Evolutionary conservation across 2,797 vertebrate species (phyloP), one percentile per base, ranked within the genome.

Genomic region (Coluber constrictor): DNA sequence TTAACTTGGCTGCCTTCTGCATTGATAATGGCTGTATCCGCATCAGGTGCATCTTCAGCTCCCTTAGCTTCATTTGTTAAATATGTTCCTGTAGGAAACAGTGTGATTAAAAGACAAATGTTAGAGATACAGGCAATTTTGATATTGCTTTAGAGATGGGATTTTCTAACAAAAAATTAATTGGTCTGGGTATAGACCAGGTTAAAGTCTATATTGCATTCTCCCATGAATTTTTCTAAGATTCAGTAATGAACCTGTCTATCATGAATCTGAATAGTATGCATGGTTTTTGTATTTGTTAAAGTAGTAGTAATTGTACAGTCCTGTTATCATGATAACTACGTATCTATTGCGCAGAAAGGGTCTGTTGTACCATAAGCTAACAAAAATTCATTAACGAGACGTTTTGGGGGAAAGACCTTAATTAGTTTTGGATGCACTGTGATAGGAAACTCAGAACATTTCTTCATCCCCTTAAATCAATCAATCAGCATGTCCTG

Each of bases 1-100:
- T 99, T 99, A 97, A 99, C 98, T 96, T 99, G 99, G 98, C 99
- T 99, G 97, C 99, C 99, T 98, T 99, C 99, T 93, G 99, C 99
- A 96, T 99, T 99, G 98, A 99, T 99, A 98, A 99, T 99, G 97
- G 99, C 99, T 93, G 99, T 99, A 98, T 99, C 99, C n/a, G 99
- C 99, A 93, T 99, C 99, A 5, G 99, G 99, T 95, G 99, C 99
- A 93, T 99, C 99, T 97, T 99, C 99, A 79, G 99, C 98, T 97
- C 99, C 99, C 98, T 99, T 99, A 96, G 99, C 99, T 98, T 99
- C 99, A 61, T 99, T 99, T 93, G 99, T 99, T 98, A 99, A 98
- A 97, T 99, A 99, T 16, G 99, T 99, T 98, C 99, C 99, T 99
- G 97, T 29, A 93, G 94, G 95, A 95, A 96, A 93, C 88, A 94